Base-by-base conservation (phyloP, 2,797 vertebrate genomes). In the Loris lydekkerianus region DNA sequence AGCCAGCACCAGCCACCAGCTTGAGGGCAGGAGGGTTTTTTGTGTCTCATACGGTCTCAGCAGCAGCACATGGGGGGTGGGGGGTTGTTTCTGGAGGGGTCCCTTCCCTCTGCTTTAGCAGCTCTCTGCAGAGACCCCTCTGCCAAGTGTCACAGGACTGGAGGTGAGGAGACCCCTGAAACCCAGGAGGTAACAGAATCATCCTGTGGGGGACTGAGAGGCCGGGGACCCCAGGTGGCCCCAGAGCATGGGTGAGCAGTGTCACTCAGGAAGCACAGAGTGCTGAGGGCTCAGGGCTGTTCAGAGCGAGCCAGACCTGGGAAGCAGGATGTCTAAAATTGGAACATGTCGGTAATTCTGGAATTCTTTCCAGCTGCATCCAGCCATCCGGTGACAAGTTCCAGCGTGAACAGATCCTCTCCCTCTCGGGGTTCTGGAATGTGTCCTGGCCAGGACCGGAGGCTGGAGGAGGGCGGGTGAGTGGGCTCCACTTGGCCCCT, bases 331-430 rank as follows among this genome's bases (percentile, higher is more conserved):
- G 43, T 84, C 95, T 92, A 60, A 67, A 77, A 69, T 76, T 37
- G 77, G 95, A 93, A 85, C 0, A 2, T 23, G 40, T 81, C 1
- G 3, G 89, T 21, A 10, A 46, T 23, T 27, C 9, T 31, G 72
- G 95, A 40, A n/a, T 76, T 87, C 76, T 81, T 46, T 63, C 80
- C 93, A 86, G 87, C 15, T 15, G 83, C 23, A 21, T 49, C 65
- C 84, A 84, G 89, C 76, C 60, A 20, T 95, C 91, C 95, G 75
- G 91, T 21, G 20, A 90, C 82, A 77, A 80, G 91, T 82, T 81
- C 15, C 72, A 37, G 94, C 3, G 20, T n/a, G 88, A 89, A 82
- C 91, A 90, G 93, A 69, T 49, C 70, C 43, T 86, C 83, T 72
- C 18, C 31, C 0, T 43, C 25, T 58, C 43, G 0, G 67, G 0